Conservation (phyloP, 2,113 vertebrate species). For the Gyps fulvus region DNA sequence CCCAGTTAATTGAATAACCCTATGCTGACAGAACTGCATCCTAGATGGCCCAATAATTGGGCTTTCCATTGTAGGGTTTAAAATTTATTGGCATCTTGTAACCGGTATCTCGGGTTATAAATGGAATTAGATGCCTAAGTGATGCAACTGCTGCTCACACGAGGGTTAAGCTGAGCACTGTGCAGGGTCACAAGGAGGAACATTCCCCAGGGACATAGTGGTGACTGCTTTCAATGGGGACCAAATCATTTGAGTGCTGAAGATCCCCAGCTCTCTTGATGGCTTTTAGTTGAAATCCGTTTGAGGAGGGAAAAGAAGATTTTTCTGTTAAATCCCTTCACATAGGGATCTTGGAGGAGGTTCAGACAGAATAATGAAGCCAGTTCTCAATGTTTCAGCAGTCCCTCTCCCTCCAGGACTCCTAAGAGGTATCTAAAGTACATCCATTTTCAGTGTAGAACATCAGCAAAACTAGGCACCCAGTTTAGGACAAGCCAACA, state of each 20-base stretch:
- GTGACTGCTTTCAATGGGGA: background rate
- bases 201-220: background rate
- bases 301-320: background rate
- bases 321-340: background rate
- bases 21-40: background rate
- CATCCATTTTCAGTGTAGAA: background rate
- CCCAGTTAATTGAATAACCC: background rate
- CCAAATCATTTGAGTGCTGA: background rate
- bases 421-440: background rate
- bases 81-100: slow-evolving; percentile 7
- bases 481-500: background rate
- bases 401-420: background rate
- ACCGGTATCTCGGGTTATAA: background rate
- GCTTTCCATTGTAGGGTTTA: background rate
- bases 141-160: background rate
- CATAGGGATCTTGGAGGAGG: background rate
- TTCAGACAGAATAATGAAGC: background rate
- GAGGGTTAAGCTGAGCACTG: background rate
- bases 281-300: background rate
- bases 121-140: background rate
- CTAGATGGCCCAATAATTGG: background rate
- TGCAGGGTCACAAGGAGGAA: background rate
- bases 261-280: background rate
- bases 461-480: background rate
- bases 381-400: background rate